Evolutionary conservation across 2,113 vertebrate species (phyloP).

Genomic region (Balaenoptera acutorostrata): DNA sequence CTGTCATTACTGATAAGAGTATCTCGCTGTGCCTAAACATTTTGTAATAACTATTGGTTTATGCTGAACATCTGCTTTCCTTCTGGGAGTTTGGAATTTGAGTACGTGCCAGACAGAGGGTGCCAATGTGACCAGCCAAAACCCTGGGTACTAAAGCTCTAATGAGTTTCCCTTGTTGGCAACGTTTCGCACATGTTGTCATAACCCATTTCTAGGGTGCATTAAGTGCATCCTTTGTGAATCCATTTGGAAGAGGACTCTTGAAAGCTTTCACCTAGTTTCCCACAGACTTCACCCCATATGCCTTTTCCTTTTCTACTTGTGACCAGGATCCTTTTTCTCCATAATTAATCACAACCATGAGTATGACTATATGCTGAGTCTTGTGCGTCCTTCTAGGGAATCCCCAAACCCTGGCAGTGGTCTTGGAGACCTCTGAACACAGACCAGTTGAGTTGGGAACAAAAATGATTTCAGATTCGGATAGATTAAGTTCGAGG

Average conservation of each 20-base stretch:
- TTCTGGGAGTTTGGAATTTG: not conserved
- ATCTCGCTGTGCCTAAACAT: not conserved
- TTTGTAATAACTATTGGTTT: not conserved
- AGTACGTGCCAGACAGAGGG: not conserved
- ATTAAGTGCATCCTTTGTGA: not conserved
- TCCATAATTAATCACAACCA: not conserved
- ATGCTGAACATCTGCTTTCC: not conserved
- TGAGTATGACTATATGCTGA: not conserved
- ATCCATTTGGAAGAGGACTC: not conserved
- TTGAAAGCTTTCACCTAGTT: not conserved
- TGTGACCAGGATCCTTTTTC: not conserved
- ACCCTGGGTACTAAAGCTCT: not conserved
- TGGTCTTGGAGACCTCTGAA: not conserved
- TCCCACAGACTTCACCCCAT: not conserved
- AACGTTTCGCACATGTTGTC: not conserved
- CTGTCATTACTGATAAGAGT: not conserved
- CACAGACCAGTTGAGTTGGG: not conserved
- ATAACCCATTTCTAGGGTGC: not conserved
- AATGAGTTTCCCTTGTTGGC: not conserved
- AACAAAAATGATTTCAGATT: not conserved
- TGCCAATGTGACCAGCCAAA: not conserved
- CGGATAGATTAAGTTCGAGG: not conserved
- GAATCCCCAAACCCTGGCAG: not conserved
- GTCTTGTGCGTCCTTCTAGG: not conserved
- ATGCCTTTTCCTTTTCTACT: not conserved